Base-by-base conservation (phyloP, 2,797 vertebrate genomes). In the Falco naumanni region DNA sequence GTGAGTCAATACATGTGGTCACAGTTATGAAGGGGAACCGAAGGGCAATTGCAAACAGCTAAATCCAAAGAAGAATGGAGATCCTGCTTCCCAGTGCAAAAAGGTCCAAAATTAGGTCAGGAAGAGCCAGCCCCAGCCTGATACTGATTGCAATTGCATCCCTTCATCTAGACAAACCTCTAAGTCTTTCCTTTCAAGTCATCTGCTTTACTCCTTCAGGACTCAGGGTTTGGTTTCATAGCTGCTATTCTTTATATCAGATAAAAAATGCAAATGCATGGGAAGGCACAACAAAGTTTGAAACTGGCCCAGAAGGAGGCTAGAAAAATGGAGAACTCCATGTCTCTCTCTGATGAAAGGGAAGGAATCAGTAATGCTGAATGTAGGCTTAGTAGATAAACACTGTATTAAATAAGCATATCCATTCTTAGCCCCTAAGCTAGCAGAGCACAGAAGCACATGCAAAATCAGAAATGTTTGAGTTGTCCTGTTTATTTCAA, bases 371-470 rank as follows among this genome's bases (percentile, higher is more conserved):
- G 94, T 84, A 96, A 90, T 91, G 94, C 79, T 92, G 65, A 87
- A 78, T 77, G 63, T 69, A 95, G 70, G 65, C 88, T 91, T 91
- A 71, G 82, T 22, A 96, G 95, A 96, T 96, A 96, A 97, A 97
- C 76, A 84, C 61, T 92, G 10, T 77, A 45, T 86, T 95, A 96
- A 96, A 91, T 71, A 89, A 92, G 69, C 76, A 69, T 95, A 94
- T 91, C 87, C 50, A 13, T 94, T 91, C 91, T 83, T 77, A 94
- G 94, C 94, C 95, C 91, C 69, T 95, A 91, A 97, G 96, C 91
- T 91, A 95, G 76, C 69, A 93, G 14, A 93, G 34, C 50, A 69
- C 37, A 78, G 82, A 95, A 94, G 43, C 69, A 84, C 72, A 86
- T 88, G 89, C 34, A 81, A 93, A 85, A 95, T 90, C 72, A 81